Evolutionary conservation across 2,888 invertebrate genomes (phyloP).

Genomic region (Rosalia funebris): DNA sequence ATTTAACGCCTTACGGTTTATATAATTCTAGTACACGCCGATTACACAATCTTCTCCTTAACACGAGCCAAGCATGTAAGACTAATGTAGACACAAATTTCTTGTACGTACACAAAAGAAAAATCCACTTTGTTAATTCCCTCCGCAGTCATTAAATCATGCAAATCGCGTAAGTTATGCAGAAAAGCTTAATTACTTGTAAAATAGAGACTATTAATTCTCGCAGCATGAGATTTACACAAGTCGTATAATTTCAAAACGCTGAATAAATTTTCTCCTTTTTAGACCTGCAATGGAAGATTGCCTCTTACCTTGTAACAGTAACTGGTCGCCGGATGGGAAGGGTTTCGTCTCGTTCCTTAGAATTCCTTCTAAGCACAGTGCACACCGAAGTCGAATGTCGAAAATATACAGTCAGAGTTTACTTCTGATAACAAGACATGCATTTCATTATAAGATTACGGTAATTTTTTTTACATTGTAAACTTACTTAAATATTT

Average conservation of each 20-base stretch:
- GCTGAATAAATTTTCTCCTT: conserved; percentile 27
- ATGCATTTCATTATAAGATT: too few species aligned
- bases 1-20: too few species aligned
- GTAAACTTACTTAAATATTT: too few species aligned
- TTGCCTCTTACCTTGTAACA: conserved; percentile 24
- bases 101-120: neutral
- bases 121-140: conserved; percentile 2
- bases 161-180: conserved; percentile 16
- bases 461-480: too few species aligned
- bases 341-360: neutral
- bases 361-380: too few species aligned
- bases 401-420: too few species aligned
- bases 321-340: conserved; percentile 7
- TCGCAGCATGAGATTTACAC: conserved; percentile 25
- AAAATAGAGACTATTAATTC: conserved; percentile 17
- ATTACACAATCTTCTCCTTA: too few species aligned
- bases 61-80: neutral
- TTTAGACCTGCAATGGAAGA: conserved; percentile 20
- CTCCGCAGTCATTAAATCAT: conserved; percentile 5
- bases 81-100: neutral
- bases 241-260: conserved; percentile 26
- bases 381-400: too few species aligned
- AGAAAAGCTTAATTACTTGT: conserved; percentile 23
- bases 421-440: too few species aligned
- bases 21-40: too few species aligned